phyloP scores from a whole-genome alignment of 2,888 invertebrate species.

The Cheilosia grossa region DNA sequence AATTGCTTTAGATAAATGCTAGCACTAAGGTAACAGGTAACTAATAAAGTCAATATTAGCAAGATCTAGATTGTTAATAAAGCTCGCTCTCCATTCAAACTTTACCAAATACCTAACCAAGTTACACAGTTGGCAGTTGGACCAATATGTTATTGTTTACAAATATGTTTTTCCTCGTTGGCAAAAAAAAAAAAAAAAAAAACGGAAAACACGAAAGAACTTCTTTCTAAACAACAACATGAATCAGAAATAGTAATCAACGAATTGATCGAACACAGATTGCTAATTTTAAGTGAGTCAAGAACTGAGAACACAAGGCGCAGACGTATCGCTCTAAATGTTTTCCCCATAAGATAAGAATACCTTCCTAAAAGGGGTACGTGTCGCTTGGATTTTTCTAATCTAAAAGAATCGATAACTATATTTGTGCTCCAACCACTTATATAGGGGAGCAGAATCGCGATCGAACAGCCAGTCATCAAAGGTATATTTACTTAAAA shows the following conservation, averaged over 20 bases:
- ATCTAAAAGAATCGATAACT: slow-evolving; percentile 31
- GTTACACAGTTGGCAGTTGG: background rate
- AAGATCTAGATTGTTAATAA: too few species aligned
- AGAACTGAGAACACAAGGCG: background rate
- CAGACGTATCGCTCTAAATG: slow-evolving; percentile 19
- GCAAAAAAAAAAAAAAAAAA: too few species aligned
- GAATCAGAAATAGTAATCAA: slow-evolving; percentile 6
- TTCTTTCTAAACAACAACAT: background rate
- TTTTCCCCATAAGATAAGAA: slow-evolving; percentile 15
- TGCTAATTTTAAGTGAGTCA: slow-evolving; percentile 34
- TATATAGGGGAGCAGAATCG: slow-evolving; percentile 31
- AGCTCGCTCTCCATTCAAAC: too few species aligned
- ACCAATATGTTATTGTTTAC: slow-evolving; percentile 21
- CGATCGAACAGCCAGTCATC: slow-evolving; percentile 15
- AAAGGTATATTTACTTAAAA: background rate
- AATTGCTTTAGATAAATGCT: too few species aligned
- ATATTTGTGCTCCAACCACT: background rate
- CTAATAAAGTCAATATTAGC: too few species aligned
- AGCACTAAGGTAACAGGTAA: too few species aligned
- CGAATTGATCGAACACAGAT: slow-evolving; percentile 17
- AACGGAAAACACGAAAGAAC: background rate
- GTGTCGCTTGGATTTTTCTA: slow-evolving; percentile 4
- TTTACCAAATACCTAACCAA: too few species aligned
- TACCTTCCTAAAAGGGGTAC: background rate
- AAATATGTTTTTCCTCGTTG: background rate